Conservation (phyloP, 2,113 vertebrate genomes). For the Sus scrofa region T2T-Sscrofa CM000830.6:5787001-5787500, state of each 20-base stretch:
- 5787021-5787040: background rate
- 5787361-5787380: too few relatives aligned
- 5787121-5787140: background rate
- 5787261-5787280: background rate
- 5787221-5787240: background rate
- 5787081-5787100: background rate
- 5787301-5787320: background rate
- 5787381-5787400: too few relatives aligned
- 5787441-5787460: too few relatives aligned
- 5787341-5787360: too few relatives aligned
- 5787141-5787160: background rate
- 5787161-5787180: fast-evolving
- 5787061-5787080: background rate
- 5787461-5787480: too few relatives aligned
- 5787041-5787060: background rate
- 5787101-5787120: background rate
- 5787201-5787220: fast-evolving
- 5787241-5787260: too few relatives aligned
- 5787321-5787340: background rate
- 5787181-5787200: background rate
- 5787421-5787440: too few relatives aligned
- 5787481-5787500: too few relatives aligned
- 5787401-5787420: too few relatives aligned
- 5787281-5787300: background rate
- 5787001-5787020: background rate